These are phyloP conservation scores for Oncorhynchus clarkii DNA, from an alignment of 2,113 vertebrate genomes.

Conservation along the genomic window DNA sequence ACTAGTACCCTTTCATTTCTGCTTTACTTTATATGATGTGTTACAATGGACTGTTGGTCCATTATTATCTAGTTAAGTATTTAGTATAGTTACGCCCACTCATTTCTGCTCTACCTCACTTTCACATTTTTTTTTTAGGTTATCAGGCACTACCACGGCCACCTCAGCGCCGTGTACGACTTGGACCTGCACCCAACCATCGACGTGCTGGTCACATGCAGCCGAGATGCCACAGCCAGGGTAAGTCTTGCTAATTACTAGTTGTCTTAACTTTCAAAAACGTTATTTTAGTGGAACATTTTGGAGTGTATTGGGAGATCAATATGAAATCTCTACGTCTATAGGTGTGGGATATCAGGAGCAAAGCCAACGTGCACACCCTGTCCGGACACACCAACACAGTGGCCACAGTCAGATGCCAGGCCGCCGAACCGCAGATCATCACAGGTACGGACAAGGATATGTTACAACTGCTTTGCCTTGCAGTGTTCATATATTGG, in stretches of 20 bases:
- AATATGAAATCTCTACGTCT: background rate
- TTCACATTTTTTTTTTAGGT: conserved; percentile 72
- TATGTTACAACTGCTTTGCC: background rate
- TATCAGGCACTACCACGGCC: conserved; percentile 96
- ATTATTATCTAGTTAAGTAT: background rate
- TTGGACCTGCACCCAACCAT: conserved; percentile 95
- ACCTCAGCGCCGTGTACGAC: conserved; percentile 94
- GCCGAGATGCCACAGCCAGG: conserved; percentile 92
- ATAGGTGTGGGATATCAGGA: conserved; percentile 96
- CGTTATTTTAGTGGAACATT: background rate
- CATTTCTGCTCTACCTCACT: no score
- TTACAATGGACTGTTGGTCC: background rate
- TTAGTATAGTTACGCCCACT: no score
- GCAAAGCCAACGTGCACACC: conserved; percentile 95
- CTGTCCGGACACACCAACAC: conserved; percentile 95
- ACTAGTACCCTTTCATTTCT: no score
- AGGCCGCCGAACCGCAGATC: conserved; percentile 92
- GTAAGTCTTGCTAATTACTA: conserved; percentile 60
- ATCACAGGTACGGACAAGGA: conserved; percentile 82
- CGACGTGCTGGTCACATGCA: conserved; percentile 94
- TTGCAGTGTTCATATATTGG: background rate
- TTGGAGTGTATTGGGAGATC: background rate
- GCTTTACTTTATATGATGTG: no score
- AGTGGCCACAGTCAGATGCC: conserved; percentile 93
- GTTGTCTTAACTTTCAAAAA: no score